Conservation (phyloP, 2,113 vertebrate species). For the Zosterops borbonicus region DNA sequence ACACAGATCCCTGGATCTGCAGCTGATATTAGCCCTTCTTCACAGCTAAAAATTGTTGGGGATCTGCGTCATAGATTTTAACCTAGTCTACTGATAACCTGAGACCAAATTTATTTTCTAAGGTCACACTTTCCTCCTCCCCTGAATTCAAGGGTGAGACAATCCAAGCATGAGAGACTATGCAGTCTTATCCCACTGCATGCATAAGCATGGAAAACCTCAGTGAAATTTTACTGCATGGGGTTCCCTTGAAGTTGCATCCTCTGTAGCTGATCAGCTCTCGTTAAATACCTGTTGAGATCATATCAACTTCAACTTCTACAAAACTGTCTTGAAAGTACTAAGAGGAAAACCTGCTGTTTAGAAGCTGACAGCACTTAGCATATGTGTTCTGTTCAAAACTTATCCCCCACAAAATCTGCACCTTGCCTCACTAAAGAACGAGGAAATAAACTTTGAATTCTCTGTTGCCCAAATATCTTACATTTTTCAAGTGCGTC, state of each 20-base stretch:
- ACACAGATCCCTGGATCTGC: not conserved
- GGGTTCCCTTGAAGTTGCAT: not conserved
- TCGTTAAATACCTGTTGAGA: not conserved
- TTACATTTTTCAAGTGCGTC: constrained; percentile 99
- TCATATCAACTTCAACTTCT: not conserved
- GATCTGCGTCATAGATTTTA: not conserved
- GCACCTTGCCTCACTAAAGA: not conserved
- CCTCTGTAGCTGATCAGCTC: not conserved
- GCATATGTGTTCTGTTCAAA: not conserved
- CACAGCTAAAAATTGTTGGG: not conserved
- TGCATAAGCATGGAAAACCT: not conserved
- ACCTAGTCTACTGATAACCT: not conserved
- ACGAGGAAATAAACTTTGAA: not conserved
- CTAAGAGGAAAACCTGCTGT: not conserved
- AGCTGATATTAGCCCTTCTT: not conserved
- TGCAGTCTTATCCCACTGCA: not conserved
- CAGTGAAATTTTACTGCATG: not conserved
- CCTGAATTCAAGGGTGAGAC: not conserved
- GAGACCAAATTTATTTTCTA: not conserved
- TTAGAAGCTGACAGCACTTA: constrained; percentile 18
- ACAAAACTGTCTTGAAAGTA: not conserved
- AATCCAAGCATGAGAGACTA: not conserved
- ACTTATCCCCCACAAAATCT: constrained; percentile 12
- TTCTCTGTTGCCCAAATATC: constrained; percentile 46
- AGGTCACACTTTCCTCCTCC: not conserved